Percentiles rank a stretch among this genome's conserved stretches.
phyloP scores from a whole-genome alignment of 2,113 vertebrate species.

The Callocephalon fimbriatum region DNA sequence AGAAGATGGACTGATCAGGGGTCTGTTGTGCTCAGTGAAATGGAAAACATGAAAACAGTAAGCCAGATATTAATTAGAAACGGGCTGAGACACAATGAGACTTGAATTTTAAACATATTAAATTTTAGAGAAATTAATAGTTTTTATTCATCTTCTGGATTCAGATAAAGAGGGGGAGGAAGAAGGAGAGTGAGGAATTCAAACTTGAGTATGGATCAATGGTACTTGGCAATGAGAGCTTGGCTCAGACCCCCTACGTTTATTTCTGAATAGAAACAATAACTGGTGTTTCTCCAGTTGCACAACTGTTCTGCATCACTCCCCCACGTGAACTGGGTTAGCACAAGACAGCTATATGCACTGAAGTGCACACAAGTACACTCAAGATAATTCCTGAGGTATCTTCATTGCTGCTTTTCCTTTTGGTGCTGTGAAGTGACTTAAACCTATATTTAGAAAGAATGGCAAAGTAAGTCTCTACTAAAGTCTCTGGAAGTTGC shows the following conservation, averaged over 20 bases:
- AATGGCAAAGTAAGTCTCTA: background rate
- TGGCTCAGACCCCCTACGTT: background rate
- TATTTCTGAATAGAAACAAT: background rate
- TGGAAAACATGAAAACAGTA: slow-evolving; percentile 15
- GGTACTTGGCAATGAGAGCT: background rate
- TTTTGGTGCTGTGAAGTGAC: background rate
- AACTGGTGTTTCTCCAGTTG: background rate
- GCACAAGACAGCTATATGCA: background rate
- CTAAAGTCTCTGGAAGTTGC: background rate
- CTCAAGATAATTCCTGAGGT: background rate
- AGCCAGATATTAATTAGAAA: slow-evolving; percentile 29
- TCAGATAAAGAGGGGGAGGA: background rate
- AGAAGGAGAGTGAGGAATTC: background rate
- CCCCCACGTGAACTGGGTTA: accelerated
- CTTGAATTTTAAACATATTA: slow-evolving; percentile 26
- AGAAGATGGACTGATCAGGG: background rate
- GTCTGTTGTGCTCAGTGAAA: slow-evolving; percentile 18
- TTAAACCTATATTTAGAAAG: background rate
- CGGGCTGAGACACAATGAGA: background rate
- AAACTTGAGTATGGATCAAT: background rate
- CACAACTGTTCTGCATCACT: background rate
- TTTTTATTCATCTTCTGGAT: background rate
- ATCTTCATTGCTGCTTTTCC: background rate
- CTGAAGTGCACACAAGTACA: background rate
- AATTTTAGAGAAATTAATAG: background rate